Evolutionary conservation across 2,113 vertebrate species (phyloP), one percentile per base, ranked within the genome.

Genomic region (Empidonax alnorum): DNA sequence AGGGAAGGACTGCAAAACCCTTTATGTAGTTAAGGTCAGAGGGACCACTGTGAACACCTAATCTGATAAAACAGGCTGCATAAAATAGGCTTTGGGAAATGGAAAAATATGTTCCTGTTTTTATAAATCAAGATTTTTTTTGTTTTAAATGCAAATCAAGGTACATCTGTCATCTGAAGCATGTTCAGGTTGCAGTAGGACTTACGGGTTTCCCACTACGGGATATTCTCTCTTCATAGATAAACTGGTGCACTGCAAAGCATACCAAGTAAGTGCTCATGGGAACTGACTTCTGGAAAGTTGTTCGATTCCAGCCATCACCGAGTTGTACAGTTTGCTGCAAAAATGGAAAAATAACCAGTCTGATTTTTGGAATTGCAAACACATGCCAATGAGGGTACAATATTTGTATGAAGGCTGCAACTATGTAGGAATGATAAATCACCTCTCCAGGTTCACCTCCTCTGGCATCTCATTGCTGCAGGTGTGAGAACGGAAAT

Each of bases 201-300:
- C 98, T 98, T 97, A 98, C 98, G 39, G 98, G 98, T 94, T 98
- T 98, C 68, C 98, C 98, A 9, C 61, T 77, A 0, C 41, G 46
- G 0, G 99, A 99, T 0, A 0, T 76, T 90, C 76, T 98, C 79
- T 98, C 87, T 76, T 98, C 49, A 19, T 3, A 84, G 0, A 0
- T 0, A 92, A 99, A 99, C 72, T 98, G 98, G 94, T 99, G 99
- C 56, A 99, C 98, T 1, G 99, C 99, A 93, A 99, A 99, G 95
- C 99, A 99, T 30, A 99, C 99, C 96, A 99, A 96, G 88, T 99
- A 99, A 39, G 99, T 99, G 88, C 99, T 99, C 99, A 99, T 99
- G 41, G 98, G 98, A 73, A 99, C 97, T 6, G 99, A 99, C 85
- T 97, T 98, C 62, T 90, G 1, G 83, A 99, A 99, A 79, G 90